Evolutionary conservation across 2,113 vertebrate genomes (phyloP).

Genomic region (Callionymus lyra): DNA sequence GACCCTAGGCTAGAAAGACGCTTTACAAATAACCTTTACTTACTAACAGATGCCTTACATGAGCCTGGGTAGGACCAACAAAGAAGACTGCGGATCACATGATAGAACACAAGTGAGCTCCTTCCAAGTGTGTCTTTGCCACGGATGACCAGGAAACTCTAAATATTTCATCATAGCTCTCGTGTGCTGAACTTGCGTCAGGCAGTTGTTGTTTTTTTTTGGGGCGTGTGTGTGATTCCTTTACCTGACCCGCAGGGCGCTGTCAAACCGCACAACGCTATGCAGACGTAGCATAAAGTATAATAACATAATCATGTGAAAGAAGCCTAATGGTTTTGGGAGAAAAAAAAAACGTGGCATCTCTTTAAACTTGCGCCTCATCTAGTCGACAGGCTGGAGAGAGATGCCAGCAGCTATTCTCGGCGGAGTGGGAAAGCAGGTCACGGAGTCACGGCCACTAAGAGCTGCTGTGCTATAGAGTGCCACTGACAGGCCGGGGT

Average conservation of each 20-base stretch:
- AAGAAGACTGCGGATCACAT: no score
- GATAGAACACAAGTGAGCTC: no score
- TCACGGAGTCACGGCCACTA: constrained; percentile 65
- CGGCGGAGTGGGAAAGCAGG: constrained; percentile 58
- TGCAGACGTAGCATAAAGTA: constrained; percentile 36
- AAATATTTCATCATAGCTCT: no score
- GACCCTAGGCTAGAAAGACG: no score
- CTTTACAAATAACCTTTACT: no score
- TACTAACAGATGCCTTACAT: no score
- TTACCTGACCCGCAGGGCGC: constrained; percentile 47
- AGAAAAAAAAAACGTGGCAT: constrained; percentile 13
- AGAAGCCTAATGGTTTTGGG: constrained; percentile 32
- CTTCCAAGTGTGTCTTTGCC: no score
- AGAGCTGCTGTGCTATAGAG: constrained; percentile 59
- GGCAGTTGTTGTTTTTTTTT: constrained; percentile 38
- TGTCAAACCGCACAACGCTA: constrained; percentile 50
- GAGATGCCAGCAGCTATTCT: constrained; percentile 64
- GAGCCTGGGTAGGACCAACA: no score
- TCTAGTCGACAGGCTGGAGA: constrained; percentile 56
- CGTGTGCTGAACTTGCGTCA: no score
- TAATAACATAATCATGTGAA: constrained; percentile 61
- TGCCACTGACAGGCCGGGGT: constrained; percentile 55
- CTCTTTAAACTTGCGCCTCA: constrained; percentile 52
- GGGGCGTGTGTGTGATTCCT: constrained; percentile 27
- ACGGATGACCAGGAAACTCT: no score